Conservation (phyloP, 2,888 invertebrate genomes). For the Autographa gamma region DNA sequence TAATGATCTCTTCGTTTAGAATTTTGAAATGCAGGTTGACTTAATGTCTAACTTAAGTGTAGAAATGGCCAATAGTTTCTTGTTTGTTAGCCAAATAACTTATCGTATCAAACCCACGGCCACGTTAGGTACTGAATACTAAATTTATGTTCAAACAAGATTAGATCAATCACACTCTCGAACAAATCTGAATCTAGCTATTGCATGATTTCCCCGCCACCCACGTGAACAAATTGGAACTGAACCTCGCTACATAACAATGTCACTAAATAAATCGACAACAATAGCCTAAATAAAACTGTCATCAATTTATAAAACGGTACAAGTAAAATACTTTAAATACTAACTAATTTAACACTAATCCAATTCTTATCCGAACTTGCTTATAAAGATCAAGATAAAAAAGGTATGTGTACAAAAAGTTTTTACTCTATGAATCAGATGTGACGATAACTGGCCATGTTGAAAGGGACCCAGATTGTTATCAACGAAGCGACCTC, state of each 20-base stretch:
- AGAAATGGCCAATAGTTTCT: neutral
- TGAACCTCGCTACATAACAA: conserved; percentile 46
- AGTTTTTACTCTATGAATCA: conserved; percentile 69
- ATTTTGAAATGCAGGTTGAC: too few relatives aligned
- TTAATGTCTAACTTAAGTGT: too few relatives aligned
- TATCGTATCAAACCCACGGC: neutral
- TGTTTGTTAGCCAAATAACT: neutral
- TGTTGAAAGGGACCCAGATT: conserved; percentile 80
- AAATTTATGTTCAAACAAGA: conserved; percentile 30
- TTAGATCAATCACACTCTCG: conserved; percentile 40
- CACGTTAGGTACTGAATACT: conserved; percentile 17
- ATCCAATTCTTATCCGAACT: conserved; percentile 72
- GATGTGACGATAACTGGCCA: conserved; percentile 75
- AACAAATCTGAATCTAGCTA: conserved; percentile 46
- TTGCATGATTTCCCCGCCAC: conserved; percentile 48
- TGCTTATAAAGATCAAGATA: conserved; percentile 76
- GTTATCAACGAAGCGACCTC: conserved; percentile 73
- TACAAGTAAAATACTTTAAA: conserved; percentile 58
- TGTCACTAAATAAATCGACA: conserved; percentile 47
- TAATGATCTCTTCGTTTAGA: too few relatives aligned
- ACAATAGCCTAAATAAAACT: conserved; percentile 40
- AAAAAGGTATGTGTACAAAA: conserved; percentile 69
- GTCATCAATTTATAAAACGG: conserved; percentile 42
- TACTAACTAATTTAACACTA: conserved; percentile 72
- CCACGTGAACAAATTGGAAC: conserved; percentile 42